Conservation (phyloP, 1,140 invertebrate species). For the Micrasema longulum region DNA sequence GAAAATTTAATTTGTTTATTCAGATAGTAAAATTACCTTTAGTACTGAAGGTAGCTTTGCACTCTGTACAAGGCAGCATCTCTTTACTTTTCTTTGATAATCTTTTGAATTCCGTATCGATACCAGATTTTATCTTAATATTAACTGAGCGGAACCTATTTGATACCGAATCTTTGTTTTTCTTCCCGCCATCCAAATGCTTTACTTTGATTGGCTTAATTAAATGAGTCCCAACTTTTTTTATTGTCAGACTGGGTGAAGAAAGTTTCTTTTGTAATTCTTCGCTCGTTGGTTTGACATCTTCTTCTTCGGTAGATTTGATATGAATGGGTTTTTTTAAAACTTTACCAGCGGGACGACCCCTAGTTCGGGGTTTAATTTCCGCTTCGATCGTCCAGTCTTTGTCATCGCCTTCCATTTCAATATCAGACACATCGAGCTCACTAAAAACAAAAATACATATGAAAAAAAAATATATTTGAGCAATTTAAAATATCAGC, state of each 20-base stretch:
- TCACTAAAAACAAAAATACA: constrained; percentile 3
- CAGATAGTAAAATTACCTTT: constrained; percentile 40
- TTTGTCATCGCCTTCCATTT: constrained; percentile 19
- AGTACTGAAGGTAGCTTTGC: constrained; percentile 40
- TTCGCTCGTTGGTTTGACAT: constrained; percentile 21
- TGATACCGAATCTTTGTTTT: constrained; percentile 2
- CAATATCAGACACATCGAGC: constrained; percentile 23
- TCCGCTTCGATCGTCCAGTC: constrained; percentile 31
- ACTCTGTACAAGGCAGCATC: constrained; percentile 45
- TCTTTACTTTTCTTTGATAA: constrained; percentile 34
- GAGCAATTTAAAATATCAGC: too few species aligned
- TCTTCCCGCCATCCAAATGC: not conserved
- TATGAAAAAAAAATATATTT: too few species aligned
- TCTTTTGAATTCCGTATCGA: constrained; percentile 10
- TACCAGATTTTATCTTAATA: constrained; percentile 30
- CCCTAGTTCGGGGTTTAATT: not conserved
- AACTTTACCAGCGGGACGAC: constrained; percentile 10
- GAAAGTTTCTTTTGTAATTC: constrained; percentile 46
- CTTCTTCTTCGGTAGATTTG: constrained; percentile 1
- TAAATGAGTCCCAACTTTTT: constrained; percentile 40
- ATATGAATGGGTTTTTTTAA: constrained; percentile 35
- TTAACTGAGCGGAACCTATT: constrained; percentile 37
- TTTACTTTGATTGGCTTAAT: constrained; percentile 27
- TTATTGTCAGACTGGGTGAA: constrained; percentile 37
- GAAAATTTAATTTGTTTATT: too few species aligned